These are phyloP conservation scores for Physeter macrocephalus DNA, from an alignment of 2,113 vertebrate genomes.

Conservation along the genomic window DNA sequence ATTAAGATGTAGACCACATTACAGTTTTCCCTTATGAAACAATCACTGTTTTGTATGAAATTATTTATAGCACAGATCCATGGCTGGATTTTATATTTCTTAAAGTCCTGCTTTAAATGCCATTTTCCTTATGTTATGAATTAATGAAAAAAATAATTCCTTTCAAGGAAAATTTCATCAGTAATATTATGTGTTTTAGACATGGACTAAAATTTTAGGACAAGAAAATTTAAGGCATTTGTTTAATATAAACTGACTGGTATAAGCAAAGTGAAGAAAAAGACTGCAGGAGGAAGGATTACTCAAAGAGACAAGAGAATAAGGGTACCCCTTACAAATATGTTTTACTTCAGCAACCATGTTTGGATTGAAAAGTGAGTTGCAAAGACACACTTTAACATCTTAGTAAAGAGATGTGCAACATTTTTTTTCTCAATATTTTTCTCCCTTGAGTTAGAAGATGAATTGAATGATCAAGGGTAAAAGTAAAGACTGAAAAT, in stretches of 20 bases:
- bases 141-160: background rate
- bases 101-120: background rate
- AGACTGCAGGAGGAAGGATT: background rate
- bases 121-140: background rate
- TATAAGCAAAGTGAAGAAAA: background rate
- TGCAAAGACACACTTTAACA: background rate
- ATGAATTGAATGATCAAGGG: background rate
- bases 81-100: background rate
- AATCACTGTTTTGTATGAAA: background rate
- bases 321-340: background rate
- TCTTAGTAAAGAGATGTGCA: background rate
- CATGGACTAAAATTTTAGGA: background rate
- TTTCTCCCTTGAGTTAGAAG: background rate
- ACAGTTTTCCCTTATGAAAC: background rate
- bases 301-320: background rate
- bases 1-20: background rate
- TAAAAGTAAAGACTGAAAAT: background rate
- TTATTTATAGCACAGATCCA: background rate
- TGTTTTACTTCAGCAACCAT: background rate
- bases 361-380: background rate
- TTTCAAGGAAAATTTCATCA: background rate
- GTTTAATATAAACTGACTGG: background rate
- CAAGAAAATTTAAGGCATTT: background rate
- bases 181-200: background rate
- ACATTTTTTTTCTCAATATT: background rate